Evolutionary conservation across 2,113 vertebrate species (phyloP).

Genomic region (Columba janthina): DNA sequence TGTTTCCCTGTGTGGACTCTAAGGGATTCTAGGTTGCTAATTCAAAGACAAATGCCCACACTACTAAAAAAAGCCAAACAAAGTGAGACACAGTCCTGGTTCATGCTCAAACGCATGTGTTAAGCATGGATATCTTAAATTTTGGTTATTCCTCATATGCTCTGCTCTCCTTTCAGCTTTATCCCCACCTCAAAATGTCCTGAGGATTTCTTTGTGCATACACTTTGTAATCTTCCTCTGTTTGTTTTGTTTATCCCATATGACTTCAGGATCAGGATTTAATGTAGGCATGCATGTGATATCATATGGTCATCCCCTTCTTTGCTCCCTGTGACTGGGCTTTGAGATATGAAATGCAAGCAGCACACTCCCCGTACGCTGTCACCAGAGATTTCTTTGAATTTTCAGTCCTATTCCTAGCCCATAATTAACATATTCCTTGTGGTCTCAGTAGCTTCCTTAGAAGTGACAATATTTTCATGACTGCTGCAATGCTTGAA

Average conservation of each 20-base stretch:
- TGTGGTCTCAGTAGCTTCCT: background rate
- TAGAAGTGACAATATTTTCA: background rate
- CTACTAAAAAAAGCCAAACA: background rate
- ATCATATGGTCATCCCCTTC: background rate
- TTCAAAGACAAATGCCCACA: background rate
- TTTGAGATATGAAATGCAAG: background rate
- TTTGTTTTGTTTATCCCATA: background rate
- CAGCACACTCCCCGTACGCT: background rate
- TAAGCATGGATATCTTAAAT: background rate
- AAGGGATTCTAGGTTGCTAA: background rate
- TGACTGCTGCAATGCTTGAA: background rate
- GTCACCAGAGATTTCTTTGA: background rate
- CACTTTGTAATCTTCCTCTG: background rate
- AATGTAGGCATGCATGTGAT: background rate
- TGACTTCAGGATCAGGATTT: background rate
- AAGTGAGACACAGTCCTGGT: background rate
- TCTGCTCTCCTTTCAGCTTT: background rate
- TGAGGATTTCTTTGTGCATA: background rate
- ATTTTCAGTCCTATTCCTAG: background rate
- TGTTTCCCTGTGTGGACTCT: background rate
- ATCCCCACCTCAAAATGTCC: background rate
- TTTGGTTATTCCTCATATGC: background rate
- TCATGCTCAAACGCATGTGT: background rate
- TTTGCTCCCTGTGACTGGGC: background rate
- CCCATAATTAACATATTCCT: background rate